Base-by-base conservation (phyloP, 2,888 invertebrate species). In the Tachina fera region DNA sequence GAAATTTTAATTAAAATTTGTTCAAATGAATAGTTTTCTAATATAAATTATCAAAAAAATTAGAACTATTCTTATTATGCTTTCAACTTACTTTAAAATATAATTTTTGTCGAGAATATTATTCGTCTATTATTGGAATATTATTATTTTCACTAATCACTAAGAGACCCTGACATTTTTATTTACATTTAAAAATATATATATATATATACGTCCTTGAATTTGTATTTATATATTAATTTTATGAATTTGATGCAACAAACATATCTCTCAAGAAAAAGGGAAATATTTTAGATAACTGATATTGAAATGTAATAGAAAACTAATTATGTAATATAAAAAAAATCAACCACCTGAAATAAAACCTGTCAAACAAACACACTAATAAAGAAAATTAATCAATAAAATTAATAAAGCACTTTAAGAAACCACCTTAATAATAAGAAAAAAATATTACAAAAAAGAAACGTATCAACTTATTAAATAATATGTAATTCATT, bases 391-490 rank as follows among this genome's bases (percentile, higher is more conserved):
- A 49, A 71, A 63, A 14, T 2, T 60, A 68, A 70, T 49, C 0
- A 60, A 60, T 56, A 74, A 49, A 65, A 9, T 51, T 39, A 49
- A 83, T 39, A 49, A 83, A 72, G 77, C 77, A 83, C 77, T 43
- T 78, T 72, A 78, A 77, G 72, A 78, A 83, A 83, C 83, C 83
- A 83, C 83, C 83, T 72, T 67, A 51, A 82, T 67, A 60, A 83
- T 51, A 19, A 39, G 22, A n/a, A 63, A 39, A 13, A 19, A 19
- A 51, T 53, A 71, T 14, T 45, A 67, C 31, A 39, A 67, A 16
- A 76, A 41, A 74, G 14, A 43, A 81, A 51, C 51, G 8, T 58
- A 75, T 45, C 22, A 74, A 68, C 10, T 53, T 39, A 67, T 67
- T 31, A 16, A 68, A 41, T n/a, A 41, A 63, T n/a, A 31, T 31